Conservation (phyloP, 2,113 vertebrate species). For the Grammomys dolichurus region DNA sequence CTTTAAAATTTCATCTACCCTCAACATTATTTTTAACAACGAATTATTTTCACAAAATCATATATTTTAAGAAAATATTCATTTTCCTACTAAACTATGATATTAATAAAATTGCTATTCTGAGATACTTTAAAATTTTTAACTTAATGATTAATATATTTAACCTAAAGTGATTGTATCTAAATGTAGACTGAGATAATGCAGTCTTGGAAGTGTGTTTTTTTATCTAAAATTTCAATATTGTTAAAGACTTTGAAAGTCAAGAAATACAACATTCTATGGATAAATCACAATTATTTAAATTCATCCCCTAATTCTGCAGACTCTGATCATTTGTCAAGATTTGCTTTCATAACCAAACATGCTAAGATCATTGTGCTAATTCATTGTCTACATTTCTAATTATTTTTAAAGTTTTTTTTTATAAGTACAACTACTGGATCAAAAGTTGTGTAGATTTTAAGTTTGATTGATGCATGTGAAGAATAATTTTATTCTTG, state of each 20-base stretch:
- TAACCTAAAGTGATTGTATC: neutral
- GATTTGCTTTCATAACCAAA: neutral
- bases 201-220: neutral
- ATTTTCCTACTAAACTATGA: neutral
- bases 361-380: neutral
- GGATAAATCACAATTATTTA: neutral
- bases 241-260: slow-evolving; percentile 6
- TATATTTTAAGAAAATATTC: neutral
- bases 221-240: slow-evolving; percentile 8
- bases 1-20: neutral
- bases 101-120: neutral
- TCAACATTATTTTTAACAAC: neutral
- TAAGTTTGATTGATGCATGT: neutral
- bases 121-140: neutral
- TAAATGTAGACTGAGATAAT: neutral
- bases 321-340: neutral
- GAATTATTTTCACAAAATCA: neutral
- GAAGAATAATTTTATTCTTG: neutral
- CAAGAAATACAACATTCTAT: neutral
- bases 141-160: neutral
- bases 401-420: neutral
- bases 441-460: neutral
- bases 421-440: neutral
- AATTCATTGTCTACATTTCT: neutral
- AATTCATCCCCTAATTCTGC: neutral